Evolutionary conservation across 2,113 vertebrate species (phyloP).

Genomic region (Crotophaga sulcirostris): DNA sequence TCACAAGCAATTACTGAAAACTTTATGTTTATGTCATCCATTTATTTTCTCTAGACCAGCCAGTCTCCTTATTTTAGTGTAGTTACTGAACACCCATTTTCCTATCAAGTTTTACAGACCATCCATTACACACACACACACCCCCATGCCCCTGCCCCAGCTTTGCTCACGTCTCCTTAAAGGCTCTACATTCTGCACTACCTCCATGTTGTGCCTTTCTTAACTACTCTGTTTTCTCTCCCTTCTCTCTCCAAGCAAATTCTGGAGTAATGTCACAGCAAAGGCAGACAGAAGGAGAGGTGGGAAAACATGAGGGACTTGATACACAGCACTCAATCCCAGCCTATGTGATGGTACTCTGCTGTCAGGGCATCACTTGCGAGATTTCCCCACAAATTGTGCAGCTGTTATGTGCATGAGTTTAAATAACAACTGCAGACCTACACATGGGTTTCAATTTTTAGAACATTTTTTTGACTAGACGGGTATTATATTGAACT

Average conservation of each 20-base stretch:
- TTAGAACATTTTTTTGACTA: neutral
- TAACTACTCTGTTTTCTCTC: neutral
- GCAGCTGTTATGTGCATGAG: rapidly evolving
- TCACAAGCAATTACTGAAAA: neutral
- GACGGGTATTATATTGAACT: neutral
- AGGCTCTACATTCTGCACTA: neutral
- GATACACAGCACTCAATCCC: too few relatives aligned
- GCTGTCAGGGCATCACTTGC: neutral
- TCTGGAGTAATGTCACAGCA: neutral
- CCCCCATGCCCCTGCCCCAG: rapidly evolving
- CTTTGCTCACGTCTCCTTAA: neutral
- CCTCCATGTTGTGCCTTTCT: neutral
- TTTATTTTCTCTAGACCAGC: neutral
- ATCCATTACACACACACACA: rapidly evolving
- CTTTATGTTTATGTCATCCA: neutral
- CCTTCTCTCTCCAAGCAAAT: neutral
- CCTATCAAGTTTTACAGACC: neutral
- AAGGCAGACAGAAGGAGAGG: neutral
- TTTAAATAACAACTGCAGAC: neutral
- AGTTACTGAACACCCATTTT: neutral
- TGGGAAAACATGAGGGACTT: rapidly evolving
- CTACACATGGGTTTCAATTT: rapidly evolving
- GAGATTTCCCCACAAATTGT: neutral
- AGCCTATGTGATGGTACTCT: neutral
- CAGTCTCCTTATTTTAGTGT: neutral